Evolutionary conservation across 2,797 vertebrate species (phyloP), one percentile per base, ranked within the genome.

Genomic region (Cryptoprocta ferox): DNA sequence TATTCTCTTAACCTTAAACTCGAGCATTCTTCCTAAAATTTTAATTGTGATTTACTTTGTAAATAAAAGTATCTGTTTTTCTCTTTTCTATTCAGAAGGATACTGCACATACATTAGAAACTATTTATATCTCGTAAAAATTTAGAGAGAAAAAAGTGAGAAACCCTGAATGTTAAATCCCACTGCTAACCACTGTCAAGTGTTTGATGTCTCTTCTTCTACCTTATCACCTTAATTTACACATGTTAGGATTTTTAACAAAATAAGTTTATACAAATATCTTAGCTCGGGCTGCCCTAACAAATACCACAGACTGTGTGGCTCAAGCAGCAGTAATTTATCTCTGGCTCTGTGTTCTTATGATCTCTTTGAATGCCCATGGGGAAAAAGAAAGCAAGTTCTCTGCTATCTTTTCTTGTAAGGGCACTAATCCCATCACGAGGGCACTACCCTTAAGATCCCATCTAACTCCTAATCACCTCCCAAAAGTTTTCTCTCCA

Each of bases 21-120:
- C 26, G 15, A 81, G 35, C 19, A 0, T 56, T 92, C n/a, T 78
- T 68, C 48, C 39, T 68, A 84, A 93, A 76, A 53, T 76, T 71
- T 89, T 91, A 65, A 87, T 80, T 92, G 12, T 63, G 9, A 85
- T 79, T 81, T 81, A 28, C 26, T 66, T 92, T 86, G 82, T 39
- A 73, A 63, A 32, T 95, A 61, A n/a, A 66, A 35, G 5, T n/a
- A 81, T 18, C 7, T 42, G 84, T 50, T 21, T 85, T 89, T 18
- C 11, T 30, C 14, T 73, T 75, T 92, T 56, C 7, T 79, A 61
- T 76, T 85, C 7, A 63, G 35, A 76, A 76, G 0, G 16, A 32
- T 63, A 76, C 66, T 26, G 32, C 5, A 61, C n/a, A 3, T 3
- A 28, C 19, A 59, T 92, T 48, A 86, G 53, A 96, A 63, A 91